A percentile compares a stretch with the other conserved stretches of the same genome.
Evolutionary conservation across 2,888 invertebrate genomes (phyloP).

Genomic region (Omphaloscelis lunosa): DNA sequence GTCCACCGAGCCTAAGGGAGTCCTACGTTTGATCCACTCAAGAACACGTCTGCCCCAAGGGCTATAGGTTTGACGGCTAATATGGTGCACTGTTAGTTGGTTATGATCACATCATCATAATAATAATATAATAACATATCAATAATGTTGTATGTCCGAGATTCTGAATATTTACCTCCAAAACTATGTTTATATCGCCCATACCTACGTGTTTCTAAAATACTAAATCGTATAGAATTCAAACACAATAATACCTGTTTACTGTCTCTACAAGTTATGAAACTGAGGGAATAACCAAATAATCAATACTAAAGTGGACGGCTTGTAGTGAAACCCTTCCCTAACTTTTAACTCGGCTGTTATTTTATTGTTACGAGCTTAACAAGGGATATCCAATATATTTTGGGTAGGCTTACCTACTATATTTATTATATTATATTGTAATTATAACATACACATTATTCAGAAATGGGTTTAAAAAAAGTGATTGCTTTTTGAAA

Average conservation of each 20-base stretch:
- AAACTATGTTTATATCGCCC: not conserved
- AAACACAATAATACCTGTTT: not conserved
- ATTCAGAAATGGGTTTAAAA: not conserved
- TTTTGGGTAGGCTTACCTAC: conserved; percentile 27
- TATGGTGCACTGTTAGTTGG: not conserved
- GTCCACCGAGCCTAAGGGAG: no score
- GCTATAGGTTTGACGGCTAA: not conserved
- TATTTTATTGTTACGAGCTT: conserved; percentile 48
- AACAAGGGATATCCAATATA: conserved; percentile 50
- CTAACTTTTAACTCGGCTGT: conserved; percentile 49
- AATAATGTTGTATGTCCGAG: no score
- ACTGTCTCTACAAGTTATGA: not conserved
- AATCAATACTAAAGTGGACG: conserved; percentile 45
- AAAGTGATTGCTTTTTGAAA: not conserved
- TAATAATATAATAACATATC: no score
- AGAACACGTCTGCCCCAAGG: no score
- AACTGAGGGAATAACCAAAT: conserved; percentile 14
- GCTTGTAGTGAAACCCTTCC: conserved; percentile 31
- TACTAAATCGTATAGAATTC: not conserved
- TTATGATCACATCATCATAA: not conserved
- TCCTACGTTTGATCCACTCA: not conserved
- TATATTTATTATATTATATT: conserved; percentile 16
- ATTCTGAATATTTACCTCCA: not conserved
- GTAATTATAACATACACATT: not conserved
- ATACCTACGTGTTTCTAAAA: not conserved